These are phyloP conservation scores for Caenorhabditis virilis DNA, from an alignment of 2,888 invertebrate species.

Conservation along the genomic window DNA sequence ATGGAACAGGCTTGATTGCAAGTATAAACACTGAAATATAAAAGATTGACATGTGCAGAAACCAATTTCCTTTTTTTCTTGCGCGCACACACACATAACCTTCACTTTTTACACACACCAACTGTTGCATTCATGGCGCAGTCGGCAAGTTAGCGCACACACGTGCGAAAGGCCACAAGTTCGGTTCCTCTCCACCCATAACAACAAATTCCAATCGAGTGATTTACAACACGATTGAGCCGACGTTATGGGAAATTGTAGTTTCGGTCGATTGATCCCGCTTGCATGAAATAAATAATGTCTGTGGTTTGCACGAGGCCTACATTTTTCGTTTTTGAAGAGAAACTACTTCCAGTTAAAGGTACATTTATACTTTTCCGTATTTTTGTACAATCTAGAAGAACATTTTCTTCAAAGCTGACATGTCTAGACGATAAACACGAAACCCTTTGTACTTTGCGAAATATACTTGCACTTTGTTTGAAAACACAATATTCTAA, in stretches of 20 bases:
- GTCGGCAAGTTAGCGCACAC: slow-evolving; percentile 1
- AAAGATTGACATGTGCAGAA: no score
- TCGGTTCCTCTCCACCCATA: slow-evolving; percentile 33
- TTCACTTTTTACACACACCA: not conserved
- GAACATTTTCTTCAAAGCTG: no score
- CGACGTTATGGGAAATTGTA: slow-evolving; percentile 41
- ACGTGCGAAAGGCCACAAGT: slow-evolving; percentile 3
- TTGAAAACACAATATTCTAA: no score
- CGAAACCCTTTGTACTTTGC: no score
- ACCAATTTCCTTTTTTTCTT: no score
- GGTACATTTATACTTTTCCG: not conserved
- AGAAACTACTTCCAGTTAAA: no score
- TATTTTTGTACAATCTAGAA: slow-evolving; percentile 1
- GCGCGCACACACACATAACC: not conserved
- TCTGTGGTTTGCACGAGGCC: slow-evolving; percentile 39
- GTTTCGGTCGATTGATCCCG: slow-evolving; percentile 31
- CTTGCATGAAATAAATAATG: slow-evolving; percentile 9
- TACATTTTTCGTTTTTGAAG: slow-evolving; percentile 16
- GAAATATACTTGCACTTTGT: no score
- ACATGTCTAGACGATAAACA: no score
- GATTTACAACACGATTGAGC: slow-evolving; percentile 31
- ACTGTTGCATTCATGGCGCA: slow-evolving; percentile 4
- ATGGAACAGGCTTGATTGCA: slow-evolving; percentile 57
- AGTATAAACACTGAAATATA: slow-evolving; percentile 55
- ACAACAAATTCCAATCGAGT: slow-evolving; percentile 44